Conservation (phyloP, 1,140 invertebrate species). For the Chelonus insularis region DNA sequence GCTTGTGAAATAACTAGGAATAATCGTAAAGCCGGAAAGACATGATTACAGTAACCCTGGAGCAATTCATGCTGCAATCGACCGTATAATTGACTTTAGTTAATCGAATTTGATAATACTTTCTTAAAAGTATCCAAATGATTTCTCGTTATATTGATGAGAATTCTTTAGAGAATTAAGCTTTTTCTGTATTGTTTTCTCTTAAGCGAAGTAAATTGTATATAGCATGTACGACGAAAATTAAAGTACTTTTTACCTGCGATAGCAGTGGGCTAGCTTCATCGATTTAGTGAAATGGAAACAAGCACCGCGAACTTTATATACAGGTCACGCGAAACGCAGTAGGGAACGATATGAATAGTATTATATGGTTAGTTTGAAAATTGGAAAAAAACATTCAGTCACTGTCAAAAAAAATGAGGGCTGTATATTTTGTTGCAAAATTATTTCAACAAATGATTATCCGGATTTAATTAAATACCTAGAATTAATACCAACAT, state of each 20-base stretch:
- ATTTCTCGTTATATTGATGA: background rate
- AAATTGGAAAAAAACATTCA: background rate
- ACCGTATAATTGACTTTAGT: slow-evolving; percentile 1
- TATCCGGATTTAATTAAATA: no score
- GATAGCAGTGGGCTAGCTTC: background rate
- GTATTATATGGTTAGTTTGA: no score
- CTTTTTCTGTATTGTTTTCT: background rate
- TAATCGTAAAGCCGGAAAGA: slow-evolving; percentile 4
- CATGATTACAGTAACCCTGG: background rate
- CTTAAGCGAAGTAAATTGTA: background rate
- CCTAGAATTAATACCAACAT: no score
- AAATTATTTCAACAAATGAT: no score
- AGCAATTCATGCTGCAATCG: background rate
- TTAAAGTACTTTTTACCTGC: slow-evolving; percentile 11
- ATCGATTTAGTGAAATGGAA: slow-evolving; percentile 12
- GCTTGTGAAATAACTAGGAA: background rate
- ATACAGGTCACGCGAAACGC: slow-evolving; percentile 20
- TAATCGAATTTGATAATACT: background rate
- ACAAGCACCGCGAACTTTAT: background rate
- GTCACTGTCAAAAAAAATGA: background rate
- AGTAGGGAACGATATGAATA: background rate
- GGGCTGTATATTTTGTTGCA: slow-evolving; percentile 6
- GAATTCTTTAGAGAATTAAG: background rate
- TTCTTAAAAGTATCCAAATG: background rate
- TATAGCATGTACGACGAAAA: slow-evolving; percentile 13